Base-by-base conservation (phyloP, 1,140 invertebrate genomes). In the Sminthurinus signatus region DNA sequence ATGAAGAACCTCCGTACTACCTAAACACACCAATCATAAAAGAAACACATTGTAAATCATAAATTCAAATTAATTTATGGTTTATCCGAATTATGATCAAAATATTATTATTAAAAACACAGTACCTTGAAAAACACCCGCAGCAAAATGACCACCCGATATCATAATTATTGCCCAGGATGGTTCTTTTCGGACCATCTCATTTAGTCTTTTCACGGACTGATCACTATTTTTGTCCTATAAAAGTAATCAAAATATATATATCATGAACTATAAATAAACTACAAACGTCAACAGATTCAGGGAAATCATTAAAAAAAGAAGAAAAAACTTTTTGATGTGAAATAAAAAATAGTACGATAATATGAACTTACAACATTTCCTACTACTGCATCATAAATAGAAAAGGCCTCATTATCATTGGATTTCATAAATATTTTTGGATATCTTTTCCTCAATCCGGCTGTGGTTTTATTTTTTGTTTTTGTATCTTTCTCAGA, bases 121-220 rank as follows among this genome's bases (percentile, higher is more conserved):
- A 44, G 25, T 80, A 79, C 86, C 83, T 73, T 86, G 79, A 78
- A 91, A 93, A 36, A 93, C 79, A 32, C 85, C 88, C 12, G 85
- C 89, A 54, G 89, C 89, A 81, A 93, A 93, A 76, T 91, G 89
- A 2, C 91, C 90, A 32, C 89, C 89, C 4, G 87, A 87, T 15
- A 90, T 76, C 86, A 93, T 88, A 52, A 93, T 77, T 0, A 93
- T 77, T 1, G 84, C 83, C 86, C 87, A 91, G 10, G 75, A 78
- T 25, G 77, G 60, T n/a, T 51, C 59, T n/a, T 25, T 60, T n/a
- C n/a, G n/a, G n/a, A n/a, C n/a, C n/a, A n/a, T n/a, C n/a, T n/a
- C n/a, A n/a, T n/a, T n/a, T n/a, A n/a, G n/a, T n/a, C n/a, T n/a
- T n/a, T n/a, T n/a, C n/a, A n/a, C n/a, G n/a, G n/a, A n/a, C n/a